These are phyloP conservation scores for Callipepla squamata DNA, from an alignment of 2,113 vertebrate species.

Conservation along the genomic window DNA sequence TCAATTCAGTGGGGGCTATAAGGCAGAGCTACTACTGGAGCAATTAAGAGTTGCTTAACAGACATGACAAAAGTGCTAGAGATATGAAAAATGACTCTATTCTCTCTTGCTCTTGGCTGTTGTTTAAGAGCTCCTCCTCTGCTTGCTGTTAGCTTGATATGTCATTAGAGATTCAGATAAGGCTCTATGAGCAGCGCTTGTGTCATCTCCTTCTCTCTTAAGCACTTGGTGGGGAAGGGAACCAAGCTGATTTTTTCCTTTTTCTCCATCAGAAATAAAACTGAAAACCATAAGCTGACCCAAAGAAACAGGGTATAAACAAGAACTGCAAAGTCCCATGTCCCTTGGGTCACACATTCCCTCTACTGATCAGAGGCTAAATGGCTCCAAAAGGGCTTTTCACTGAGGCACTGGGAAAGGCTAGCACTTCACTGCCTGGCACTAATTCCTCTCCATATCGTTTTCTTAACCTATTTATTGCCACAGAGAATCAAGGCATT, in stretches of 20 bases:
- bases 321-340: background rate
- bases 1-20: background rate
- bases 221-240: background rate
- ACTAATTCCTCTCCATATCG: conserved; percentile 52
- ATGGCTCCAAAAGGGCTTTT: conserved; percentile 61
- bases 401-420: conserved; percentile 46
- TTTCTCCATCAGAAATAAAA: background rate
- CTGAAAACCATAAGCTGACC: background rate
- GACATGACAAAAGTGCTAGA: background rate
- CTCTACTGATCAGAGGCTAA: background rate
- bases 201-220: background rate
- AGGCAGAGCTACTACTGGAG: background rate
- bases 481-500: background rate
- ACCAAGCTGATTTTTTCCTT: background rate
- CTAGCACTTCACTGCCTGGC: conserved; percentile 4
- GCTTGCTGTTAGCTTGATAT: background rate
- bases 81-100: background rate
- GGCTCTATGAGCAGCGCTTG: background rate
- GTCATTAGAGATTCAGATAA: background rate
- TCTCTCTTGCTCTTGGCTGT: background rate
- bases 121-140: background rate
- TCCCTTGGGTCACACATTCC: background rate
- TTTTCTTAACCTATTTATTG: conserved; percentile 35
- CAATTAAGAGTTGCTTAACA: background rate
- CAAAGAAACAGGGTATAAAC: background rate